These are phyloP conservation scores for Nomada goodeniana DNA, from an alignment of 2,888 invertebrate genomes.

Conservation along the genomic window DNA sequence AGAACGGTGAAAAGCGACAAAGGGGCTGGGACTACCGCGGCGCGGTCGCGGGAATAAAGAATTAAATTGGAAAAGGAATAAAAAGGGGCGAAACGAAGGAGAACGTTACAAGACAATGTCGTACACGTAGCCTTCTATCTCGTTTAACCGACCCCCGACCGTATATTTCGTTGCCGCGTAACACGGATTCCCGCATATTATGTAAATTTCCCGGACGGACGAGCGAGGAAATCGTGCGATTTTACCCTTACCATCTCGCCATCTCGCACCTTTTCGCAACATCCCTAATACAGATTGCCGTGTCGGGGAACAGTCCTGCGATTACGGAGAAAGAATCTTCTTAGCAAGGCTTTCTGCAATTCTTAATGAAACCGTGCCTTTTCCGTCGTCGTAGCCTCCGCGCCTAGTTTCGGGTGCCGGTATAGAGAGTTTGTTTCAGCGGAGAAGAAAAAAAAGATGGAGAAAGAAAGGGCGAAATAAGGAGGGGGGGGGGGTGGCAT, in stretches of 20 bases:
- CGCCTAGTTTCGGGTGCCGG: not conserved
- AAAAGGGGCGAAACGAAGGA: slow-evolving; percentile 36
- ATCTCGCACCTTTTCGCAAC: not conserved
- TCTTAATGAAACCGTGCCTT: slow-evolving; percentile 5
- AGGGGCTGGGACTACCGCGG: slow-evolving; percentile 45
- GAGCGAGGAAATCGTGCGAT: slow-evolving; percentile 22
- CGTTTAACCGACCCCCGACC: slow-evolving; percentile 29
- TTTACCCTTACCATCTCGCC: slow-evolving; percentile 9
- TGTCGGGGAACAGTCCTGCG: not conserved
- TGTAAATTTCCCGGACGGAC: slow-evolving; percentile 39
- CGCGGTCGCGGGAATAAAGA: slow-evolving; percentile 61
- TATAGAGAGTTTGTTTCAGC: not conserved
- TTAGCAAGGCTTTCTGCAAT: not conserved
- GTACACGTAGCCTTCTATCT: slow-evolving; percentile 48
- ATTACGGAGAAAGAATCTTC: not conserved
- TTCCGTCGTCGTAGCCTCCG: not conserved
- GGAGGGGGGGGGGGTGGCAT: not conserved
- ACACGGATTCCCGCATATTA: slow-evolving; percentile 34
- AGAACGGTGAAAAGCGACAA: slow-evolving; percentile 69
- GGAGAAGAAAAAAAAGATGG: not conserved
- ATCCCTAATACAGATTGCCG: slow-evolving; percentile 10
- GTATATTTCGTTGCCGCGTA: slow-evolving; percentile 11
- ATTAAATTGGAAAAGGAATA: slow-evolving; percentile 67
- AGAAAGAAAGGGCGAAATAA: too few species aligned
- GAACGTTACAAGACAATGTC: slow-evolving; percentile 59